Percentiles rank a stretch among this genome's conserved stretches.
phyloP scores from a whole-genome alignment of 2,113 vertebrate genomes.

The Brachyhypopomus occidentalis region DNA sequence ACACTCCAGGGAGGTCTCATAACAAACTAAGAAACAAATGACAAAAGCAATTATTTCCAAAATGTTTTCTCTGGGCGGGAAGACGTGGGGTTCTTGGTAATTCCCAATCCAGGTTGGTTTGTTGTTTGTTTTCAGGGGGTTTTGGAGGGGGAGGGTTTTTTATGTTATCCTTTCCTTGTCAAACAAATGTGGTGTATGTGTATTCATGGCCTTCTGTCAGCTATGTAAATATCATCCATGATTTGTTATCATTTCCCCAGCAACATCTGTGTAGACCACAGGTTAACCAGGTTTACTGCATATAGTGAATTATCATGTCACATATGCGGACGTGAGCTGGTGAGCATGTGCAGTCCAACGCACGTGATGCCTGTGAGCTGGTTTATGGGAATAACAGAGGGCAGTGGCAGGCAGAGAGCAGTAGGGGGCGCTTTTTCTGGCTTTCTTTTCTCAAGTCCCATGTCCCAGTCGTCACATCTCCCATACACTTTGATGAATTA shows the following conservation, averaged over 20 bases:
- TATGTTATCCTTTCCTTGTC: slow-evolving; percentile 9
- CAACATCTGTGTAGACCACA: too few relatives aligned
- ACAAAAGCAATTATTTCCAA: slow-evolving; percentile 52
- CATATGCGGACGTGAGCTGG: not conserved
- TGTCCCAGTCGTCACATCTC: slow-evolving; percentile 32
- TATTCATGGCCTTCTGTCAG: not conserved
- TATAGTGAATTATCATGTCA: too few relatives aligned
- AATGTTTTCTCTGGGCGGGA: slow-evolving; percentile 38
- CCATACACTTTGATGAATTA: slow-evolving; percentile 44
- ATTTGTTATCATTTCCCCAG: too few relatives aligned
- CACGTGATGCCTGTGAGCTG: not conserved
- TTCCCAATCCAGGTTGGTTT: slow-evolving; percentile 27
- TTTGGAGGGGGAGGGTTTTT: not conserved
- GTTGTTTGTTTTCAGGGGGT: not conserved
- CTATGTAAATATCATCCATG: slow-evolving; percentile 10
- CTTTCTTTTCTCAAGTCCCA: slow-evolving; percentile 16
- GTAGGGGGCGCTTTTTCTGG: not conserved
- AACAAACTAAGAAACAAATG: slow-evolving; percentile 45
- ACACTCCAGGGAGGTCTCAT: slow-evolving; percentile 46
- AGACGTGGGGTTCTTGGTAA: not conserved
- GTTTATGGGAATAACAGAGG: slow-evolving; percentile 18
- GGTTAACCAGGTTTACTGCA: too few relatives aligned
- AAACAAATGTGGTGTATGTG: not conserved
- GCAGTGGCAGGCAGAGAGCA: not conserved
- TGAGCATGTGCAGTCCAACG: not conserved